Percentiles rank a stretch among this genome's conserved stretches.
Evolutionary conservation across 2,113 vertebrate genomes (phyloP).

Genomic region (Phaethon lepturus): DNA sequence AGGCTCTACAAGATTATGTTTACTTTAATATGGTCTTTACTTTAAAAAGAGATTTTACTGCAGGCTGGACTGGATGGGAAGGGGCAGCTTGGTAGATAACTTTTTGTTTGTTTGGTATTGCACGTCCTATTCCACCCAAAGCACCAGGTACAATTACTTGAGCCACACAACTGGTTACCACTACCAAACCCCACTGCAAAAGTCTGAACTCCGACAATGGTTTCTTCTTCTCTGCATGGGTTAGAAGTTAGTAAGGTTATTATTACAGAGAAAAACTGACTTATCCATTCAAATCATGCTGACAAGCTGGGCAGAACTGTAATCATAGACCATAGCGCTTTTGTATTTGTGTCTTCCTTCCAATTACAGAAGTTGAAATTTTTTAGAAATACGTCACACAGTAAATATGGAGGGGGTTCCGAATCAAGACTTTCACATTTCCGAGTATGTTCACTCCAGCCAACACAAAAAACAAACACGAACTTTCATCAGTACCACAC

Average conservation of each 20-base stretch:
- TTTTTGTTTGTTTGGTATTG: not conserved
- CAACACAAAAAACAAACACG: not conserved
- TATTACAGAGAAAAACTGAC: slow-evolving; percentile 11
- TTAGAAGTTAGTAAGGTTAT: slow-evolving; percentile 9
- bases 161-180: not conserved
- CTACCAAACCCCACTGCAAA: not conserved
- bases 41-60: not conserved
- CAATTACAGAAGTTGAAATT: not conserved
- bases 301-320: not conserved
- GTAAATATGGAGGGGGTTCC: not conserved
- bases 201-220: not conserved
- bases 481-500: not conserved
- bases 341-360: not conserved
- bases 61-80: not conserved
- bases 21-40: not conserved
- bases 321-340: not conserved
- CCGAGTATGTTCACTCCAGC: not conserved
- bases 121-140: not conserved
- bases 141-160: not conserved
- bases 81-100: not conserved
- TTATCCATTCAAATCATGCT: not conserved
- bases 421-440: not conserved
- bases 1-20: not conserved
- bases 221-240: not conserved
- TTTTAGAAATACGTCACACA: not conserved